These are phyloP conservation scores for Lacerta agilis DNA, from an alignment of 2,797 vertebrate genomes.

Conservation along the genomic window DNA sequence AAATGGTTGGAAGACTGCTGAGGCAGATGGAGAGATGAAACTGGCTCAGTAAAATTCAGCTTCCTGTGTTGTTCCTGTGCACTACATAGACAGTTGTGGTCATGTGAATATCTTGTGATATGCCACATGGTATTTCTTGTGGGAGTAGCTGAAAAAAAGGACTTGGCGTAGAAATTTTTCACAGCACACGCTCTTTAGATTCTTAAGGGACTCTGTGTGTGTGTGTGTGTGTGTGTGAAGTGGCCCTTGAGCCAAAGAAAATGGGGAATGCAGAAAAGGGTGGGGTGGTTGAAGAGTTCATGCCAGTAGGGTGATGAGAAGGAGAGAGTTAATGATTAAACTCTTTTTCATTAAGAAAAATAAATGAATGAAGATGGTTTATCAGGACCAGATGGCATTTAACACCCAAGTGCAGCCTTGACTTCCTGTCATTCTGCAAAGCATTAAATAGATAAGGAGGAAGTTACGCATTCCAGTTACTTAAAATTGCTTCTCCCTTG, in stretches of 20 bases:
- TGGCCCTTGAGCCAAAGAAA: no score
- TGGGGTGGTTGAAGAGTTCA: no score
- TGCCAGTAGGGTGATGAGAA: neutral
- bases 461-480: neutral
- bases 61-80: neutral
- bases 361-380: neutral
- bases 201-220: neutral
- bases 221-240: accelerated
- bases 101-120: neutral
- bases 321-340: neutral
- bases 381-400: neutral
- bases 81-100: neutral
- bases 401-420: neutral
- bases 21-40: no score
- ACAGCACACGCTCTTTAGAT: neutral
- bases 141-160: neutral
- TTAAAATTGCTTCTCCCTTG: no score
- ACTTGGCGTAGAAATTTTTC: neutral
- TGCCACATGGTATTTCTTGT: neutral
- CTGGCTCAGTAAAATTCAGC: no score
- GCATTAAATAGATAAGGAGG: neutral
- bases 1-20: no score
- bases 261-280: no score
- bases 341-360: neutral
- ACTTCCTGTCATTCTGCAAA: neutral